Evolutionary conservation across 2,888 invertebrate species (phyloP).

Genomic region (Polymixis lichenea): DNA sequence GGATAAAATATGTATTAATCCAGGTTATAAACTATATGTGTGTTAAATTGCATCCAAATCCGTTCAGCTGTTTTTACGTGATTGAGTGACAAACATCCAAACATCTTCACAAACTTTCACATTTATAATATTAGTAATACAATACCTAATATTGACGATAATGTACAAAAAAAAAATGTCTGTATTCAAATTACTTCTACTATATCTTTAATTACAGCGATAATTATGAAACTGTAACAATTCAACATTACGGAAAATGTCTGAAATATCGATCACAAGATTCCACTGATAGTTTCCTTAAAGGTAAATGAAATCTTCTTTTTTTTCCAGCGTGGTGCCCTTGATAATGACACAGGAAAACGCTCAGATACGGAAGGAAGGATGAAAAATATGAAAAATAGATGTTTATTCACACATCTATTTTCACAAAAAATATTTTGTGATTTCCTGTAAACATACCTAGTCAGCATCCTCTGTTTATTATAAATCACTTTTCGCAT

Average conservation of each 20-base stretch:
- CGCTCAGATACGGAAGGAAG: background rate
- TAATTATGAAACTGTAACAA: background rate
- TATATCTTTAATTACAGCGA: background rate
- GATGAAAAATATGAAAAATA: conserved; percentile 1
- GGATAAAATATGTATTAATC: too few relatives aligned
- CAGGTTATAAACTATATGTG: too few relatives aligned
- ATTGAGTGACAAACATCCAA: too few relatives aligned
- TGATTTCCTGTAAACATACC: conserved; percentile 15
- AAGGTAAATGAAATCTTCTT: background rate
- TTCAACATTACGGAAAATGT: background rate
- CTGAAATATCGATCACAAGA: background rate
- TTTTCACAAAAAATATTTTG: conserved; percentile 4
- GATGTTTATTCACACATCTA: conserved; percentile 2
- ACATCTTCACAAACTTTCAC: too few relatives aligned
- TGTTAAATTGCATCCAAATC: too few relatives aligned
- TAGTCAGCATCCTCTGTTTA: conserved; percentile 39
- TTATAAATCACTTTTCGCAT: conserved; percentile 62
- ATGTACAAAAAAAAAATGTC: too few relatives aligned
- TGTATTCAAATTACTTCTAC: background rate
- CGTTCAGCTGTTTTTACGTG: too few relatives aligned
- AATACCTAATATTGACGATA: too few relatives aligned
- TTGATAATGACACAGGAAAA: conserved; percentile 14
- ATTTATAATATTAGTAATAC: too few relatives aligned
- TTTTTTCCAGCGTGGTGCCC: background rate
- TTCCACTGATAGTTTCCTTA: background rate